phyloP scores from a whole-genome alignment of 2,113 vertebrate species.

The Mirounga angustirostris region DNA sequence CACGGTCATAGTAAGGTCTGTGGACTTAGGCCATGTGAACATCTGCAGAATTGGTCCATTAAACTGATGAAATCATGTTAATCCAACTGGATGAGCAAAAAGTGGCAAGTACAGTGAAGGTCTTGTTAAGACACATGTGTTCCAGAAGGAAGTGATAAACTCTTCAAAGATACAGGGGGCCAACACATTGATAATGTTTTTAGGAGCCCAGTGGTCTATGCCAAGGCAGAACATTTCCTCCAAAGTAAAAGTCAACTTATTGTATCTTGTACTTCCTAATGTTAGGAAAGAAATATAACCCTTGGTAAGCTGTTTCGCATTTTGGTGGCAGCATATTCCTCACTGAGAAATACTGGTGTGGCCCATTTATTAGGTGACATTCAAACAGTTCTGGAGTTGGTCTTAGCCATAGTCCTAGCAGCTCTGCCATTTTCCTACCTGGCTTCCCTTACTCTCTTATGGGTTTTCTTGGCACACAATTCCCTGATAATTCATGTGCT shows the following conservation, averaged over 20 bases:
- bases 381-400: background rate
- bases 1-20: background rate
- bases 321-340: background rate
- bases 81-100: background rate
- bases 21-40: background rate
- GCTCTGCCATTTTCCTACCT: background rate
- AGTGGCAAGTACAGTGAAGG: background rate
- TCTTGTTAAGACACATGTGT: background rate
- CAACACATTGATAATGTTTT: background rate
- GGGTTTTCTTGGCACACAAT: background rate
- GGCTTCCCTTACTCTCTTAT: background rate
- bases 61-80: background rate
- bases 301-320: background rate
- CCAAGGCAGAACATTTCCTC: background rate
- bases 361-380: background rate
- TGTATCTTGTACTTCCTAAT: background rate
- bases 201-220: background rate
- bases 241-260: background rate
- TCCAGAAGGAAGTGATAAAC: background rate
- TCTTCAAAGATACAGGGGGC: background rate
- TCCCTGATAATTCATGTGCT: background rate
- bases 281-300: background rate
- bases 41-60: background rate
- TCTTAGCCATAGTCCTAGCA: background rate
- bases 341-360: background rate